Percentiles rank a stretch among this genome's conserved stretches.
These are phyloP conservation scores for Serinus canaria DNA, from an alignment of 2,113 vertebrate genomes.

Conservation along the genomic window DNA sequence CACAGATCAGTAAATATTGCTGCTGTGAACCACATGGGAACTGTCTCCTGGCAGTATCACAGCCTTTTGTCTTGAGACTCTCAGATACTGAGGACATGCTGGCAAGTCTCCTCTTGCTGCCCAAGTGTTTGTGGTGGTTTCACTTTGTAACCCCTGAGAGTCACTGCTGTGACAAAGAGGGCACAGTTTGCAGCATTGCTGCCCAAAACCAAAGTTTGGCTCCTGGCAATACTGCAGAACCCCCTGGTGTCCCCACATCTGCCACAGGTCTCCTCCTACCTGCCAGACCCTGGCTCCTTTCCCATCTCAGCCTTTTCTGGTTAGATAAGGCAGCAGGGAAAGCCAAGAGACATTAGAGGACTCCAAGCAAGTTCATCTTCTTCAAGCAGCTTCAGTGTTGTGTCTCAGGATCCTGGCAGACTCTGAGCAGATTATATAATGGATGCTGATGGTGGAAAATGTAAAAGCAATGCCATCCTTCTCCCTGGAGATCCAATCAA, in stretches of 20 bases:
- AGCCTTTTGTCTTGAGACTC: background rate
- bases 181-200: background rate
- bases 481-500: background rate
- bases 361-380: background rate
- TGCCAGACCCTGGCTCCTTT: background rate
- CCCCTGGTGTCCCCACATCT: fast-evolving
- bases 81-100: background rate
- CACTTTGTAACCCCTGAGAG: background rate
- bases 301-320: fast-evolving
- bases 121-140: fast-evolving
- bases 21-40: background rate
- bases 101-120: background rate
- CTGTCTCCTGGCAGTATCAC: background rate
- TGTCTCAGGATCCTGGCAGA: background rate
- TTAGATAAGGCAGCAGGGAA: background rate
- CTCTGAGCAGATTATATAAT: background rate
- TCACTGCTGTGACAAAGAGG: fast-evolving
- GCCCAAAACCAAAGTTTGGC: background rate
- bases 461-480: background rate
- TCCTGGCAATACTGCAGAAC: background rate
- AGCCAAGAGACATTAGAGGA: background rate
- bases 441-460: background rate
- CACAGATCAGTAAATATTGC: background rate
- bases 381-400: background rate
- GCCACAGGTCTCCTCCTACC: fast-evolving